Conservation (phyloP, 2,797 vertebrate genomes). For the Sebastes cheni region DNA sequence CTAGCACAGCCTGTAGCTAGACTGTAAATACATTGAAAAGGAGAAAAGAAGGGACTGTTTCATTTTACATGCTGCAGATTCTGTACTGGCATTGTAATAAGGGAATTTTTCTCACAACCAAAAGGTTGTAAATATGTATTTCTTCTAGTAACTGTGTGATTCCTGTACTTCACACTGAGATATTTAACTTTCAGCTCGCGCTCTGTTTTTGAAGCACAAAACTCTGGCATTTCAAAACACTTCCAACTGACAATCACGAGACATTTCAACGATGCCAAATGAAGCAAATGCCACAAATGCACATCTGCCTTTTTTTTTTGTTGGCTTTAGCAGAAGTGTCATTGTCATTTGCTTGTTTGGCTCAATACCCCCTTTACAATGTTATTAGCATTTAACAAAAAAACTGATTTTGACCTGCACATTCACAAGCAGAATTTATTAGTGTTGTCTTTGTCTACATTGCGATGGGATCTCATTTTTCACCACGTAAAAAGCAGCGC, state of each 20-base stretch:
- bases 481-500: conserved; percentile 40
- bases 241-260: conserved; percentile 4
- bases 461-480: conserved; percentile 44
- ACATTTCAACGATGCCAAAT: conserved; percentile 16
- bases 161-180: neutral
- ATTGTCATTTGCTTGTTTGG: neutral
- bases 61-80: neutral
- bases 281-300: conserved; percentile 25
- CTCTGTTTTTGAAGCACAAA: neutral
- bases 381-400: conserved; percentile 12
- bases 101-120: neutral
- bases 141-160: neutral
- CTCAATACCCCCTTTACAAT: neutral
- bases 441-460: conserved; percentile 7
- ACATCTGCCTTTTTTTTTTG: neutral
- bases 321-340: neutral
- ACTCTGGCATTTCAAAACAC: neutral
- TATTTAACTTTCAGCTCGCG: neutral
- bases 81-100: neutral
- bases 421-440: neutral
- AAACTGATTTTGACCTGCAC: neutral
- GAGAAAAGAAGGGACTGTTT: neutral
- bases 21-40: neutral
- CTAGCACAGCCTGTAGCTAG: neutral
- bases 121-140: neutral